Conservation (phyloP, 2,888 invertebrate species). For the Empis stercorea region DNA sequence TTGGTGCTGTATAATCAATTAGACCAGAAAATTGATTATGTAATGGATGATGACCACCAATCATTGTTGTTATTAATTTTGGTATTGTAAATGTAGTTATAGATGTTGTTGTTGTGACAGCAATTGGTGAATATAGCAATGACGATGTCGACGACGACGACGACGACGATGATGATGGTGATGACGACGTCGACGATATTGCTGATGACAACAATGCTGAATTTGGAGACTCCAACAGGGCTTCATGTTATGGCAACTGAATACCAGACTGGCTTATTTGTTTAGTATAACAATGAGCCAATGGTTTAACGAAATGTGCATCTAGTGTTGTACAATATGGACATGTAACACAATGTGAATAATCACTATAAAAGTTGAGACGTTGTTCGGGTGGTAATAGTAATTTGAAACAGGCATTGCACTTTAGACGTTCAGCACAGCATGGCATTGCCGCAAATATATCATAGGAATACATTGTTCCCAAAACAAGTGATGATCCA, state of each 20-base stretch:
- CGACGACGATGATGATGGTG: slow-evolving; percentile 3
- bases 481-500: slow-evolving; percentile 83
- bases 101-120: slow-evolving; percentile 32
- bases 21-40: neutral
- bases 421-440: slow-evolving; percentile 86
- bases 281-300: slow-evolving; percentile 72
- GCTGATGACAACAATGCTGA: slow-evolving; percentile 24
- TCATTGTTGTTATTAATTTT: slow-evolving; percentile 1
- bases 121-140: slow-evolving; percentile 32
- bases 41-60: neutral
- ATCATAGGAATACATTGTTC: slow-evolving; percentile 97
- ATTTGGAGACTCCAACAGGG: slow-evolving; percentile 47
- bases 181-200: neutral
- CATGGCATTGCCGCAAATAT: slow-evolving; percentile 96
- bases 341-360: slow-evolving; percentile 82
- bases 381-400: slow-evolving; percentile 76
- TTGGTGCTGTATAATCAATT: slow-evolving; percentile 12
- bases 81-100: slow-evolving; percentile 5
- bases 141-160: too few relatives aligned
- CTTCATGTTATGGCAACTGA: slow-evolving; percentile 82
- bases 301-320: slow-evolving; percentile 88
- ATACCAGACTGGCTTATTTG: slow-evolving; percentile 53
- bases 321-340: slow-evolving; percentile 83
- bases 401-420: slow-evolving; percentile 83
- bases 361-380: slow-evolving; percentile 87